Base-by-base conservation (phyloP, 1,140 invertebrate species). In the Epicauta chinensis region DNA sequence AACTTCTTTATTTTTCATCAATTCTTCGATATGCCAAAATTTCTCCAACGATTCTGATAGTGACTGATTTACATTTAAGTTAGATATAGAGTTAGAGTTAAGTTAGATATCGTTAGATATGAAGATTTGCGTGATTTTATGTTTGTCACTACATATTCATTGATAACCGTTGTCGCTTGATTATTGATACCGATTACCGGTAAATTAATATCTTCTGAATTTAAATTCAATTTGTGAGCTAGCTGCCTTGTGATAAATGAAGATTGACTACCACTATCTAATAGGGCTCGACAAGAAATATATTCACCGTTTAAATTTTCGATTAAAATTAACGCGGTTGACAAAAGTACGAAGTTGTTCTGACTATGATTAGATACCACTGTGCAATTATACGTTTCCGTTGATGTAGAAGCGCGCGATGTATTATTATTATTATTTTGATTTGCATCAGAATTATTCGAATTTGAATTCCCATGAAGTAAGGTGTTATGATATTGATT, bases 401-500 rank as follows among this genome's bases (percentile, higher is more conserved):
- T 9, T 49, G 16, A 29, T 6, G 15, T 15, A 14, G 29, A n/a
- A 5, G 9, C 16, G n/a, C 10, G 16, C 5, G 38, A 31, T 36
- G 13, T 16, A 41, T 42, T 42, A 23, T 46, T 46, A 16, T 11
- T n/a, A 53, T 31, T 16, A 13, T 14, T 14, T 40, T 11, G 17
- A 32, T 37, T 11, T 15, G 23, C 13, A 17, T 14, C 4, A 16
- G 11, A 15, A 16, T 15, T 38, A 32, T 10, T 14, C 7, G 32
- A 11, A 12, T 10, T 39, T 42, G 29, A 3, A 10, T 52, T 36
- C 40, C 44, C 32, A 44, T 52, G 53, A 17, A 59, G 16, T 30
- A 56, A 43, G n/a, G 53, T 59, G 15, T 59, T 50, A 32, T 59
- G 50, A n/a, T 42, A 13, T 44, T 37, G 38, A 16, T 15, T 35